Base-by-base conservation (phyloP, 2,113 vertebrate species). In the Falco punctatus region DNA sequence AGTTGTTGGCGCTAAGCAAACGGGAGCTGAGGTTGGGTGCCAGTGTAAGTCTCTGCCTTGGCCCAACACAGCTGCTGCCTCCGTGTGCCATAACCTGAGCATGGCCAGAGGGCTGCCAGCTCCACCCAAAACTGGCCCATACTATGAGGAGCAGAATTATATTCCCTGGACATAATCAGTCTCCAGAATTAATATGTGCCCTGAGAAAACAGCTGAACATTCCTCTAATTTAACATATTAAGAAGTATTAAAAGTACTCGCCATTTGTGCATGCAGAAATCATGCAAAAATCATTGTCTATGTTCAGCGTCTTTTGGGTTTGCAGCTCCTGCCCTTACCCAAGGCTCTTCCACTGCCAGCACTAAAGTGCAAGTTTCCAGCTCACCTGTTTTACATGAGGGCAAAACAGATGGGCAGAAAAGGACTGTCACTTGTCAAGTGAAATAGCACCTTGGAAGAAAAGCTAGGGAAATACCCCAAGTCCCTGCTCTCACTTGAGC, bases 51-150 rank as follows among this genome's bases (percentile, higher is more conserved):
- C 44, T 35, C 51, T 78, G 59, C 59, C 38, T 66, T 10, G 21
- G 54, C 61, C 54, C 62, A 73, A 26, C 4, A 10, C 22, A 67
- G 44, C 26, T 57, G 74, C 32, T 3, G 2, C 40, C 21, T 55
- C 16, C 3, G 0, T 13, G 54, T 54, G 48, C 70, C 54, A 3
- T 2, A 35, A 55, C 38, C 54, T 30, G 13, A 65, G 64, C 20
- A 2, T 0, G 1, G 40, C 30, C 33, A 44, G 27, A 38, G n/a
- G 51, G 58, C 59, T 81, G 72, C 55, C 58, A 51, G 61, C 48
- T 67, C 28, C 61, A 26, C 57, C 28, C 2, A 3, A 42, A 71
- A 38, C 5, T 4, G 0, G 62, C 10, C 49, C 52, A 1, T 5
- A 15, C 28, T 51, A 3, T 1, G 0, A 90, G n/a, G 15, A 84